These are phyloP conservation scores for Doryteuthis pealeii DNA, from an alignment of 1,140 invertebrate species.

Conservation along the genomic window DNA sequence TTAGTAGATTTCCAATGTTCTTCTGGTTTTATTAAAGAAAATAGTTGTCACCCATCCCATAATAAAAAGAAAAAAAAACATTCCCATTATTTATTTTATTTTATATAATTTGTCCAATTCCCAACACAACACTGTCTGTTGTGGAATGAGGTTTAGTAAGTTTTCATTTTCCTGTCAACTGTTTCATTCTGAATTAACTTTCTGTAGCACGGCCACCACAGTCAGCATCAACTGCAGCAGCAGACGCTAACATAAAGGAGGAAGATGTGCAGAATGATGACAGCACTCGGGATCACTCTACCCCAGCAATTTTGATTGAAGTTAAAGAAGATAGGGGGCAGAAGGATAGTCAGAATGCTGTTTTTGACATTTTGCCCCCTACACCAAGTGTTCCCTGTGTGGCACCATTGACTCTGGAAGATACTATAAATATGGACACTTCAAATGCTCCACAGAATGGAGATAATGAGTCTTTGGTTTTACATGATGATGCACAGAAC, in stretches of 20 bases:
- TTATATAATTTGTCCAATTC: not conserved
- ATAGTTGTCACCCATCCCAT: too few species aligned
- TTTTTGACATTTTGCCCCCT: not conserved
- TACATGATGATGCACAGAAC: slow-evolving; percentile 11
- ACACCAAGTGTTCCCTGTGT: not conserved
- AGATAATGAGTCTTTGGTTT: slow-evolving; percentile 5
- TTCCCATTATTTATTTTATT: too few species aligned
- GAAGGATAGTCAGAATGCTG: not conserved
- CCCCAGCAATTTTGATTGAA: not conserved
- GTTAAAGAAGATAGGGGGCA: not conserved
- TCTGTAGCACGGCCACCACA: slow-evolving; percentile 9
- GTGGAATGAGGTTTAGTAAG: not conserved
- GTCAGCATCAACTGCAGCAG: not conserved
- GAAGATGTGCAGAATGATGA: not conserved
- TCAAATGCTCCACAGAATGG: not conserved
- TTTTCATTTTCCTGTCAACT: slow-evolving; percentile 14
- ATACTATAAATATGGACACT: not conserved
- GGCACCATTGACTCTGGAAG: not conserved
- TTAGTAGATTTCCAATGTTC: too few species aligned
- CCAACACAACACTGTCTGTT: slow-evolving; percentile 2
- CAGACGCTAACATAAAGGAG: not conserved
- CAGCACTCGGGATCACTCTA: not conserved
- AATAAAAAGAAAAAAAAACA: too few species aligned
- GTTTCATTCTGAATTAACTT: slow-evolving; percentile 16
- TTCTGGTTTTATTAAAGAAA: too few species aligned